Evolutionary conservation across 2,113 vertebrate genomes (phyloP), one percentile per base, ranked within the genome.

Genomic region (Salminus brasiliensis): DNA sequence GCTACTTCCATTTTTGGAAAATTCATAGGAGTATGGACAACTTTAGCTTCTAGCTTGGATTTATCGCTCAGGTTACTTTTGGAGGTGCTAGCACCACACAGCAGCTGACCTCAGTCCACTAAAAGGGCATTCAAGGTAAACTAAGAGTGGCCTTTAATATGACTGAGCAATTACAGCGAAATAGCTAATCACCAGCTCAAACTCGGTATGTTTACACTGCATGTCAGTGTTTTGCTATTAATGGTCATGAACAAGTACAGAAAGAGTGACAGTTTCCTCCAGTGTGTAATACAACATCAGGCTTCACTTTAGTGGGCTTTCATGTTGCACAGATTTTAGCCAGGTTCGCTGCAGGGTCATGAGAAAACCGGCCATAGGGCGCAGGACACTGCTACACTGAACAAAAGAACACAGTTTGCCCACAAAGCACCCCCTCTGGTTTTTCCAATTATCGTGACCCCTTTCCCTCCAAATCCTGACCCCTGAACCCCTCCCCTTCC

Each of bases 391-490:
- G 87, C 94, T 94, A 94, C 94, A 90, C 86, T 87, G 93, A 87
- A 90, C 89, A 91, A 95, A 95, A 90, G 94, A 90, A 88, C 93
- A 92, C 90, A 94, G 90, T 92, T 91, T 89, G 85, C 74, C 67
- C 69, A 81, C 27, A 10, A 47, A 49, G 75, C 57, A 60, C 74
- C 82, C 67, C 79, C 85, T 86, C 89, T 87, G 81, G 72, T 85
- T 84, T 89, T 81, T 84, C 82, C 85, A 90, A 92, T 92, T 92
- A 93, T 87, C 41, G 23, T 79, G 83, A 89, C 90, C 88, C 87
- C 80, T 88, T 87, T 85, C 86, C 88, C 88, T 43, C 81, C 85
- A 86, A 88, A 92, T 91, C 87, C 89, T 87, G 90, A 92, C 89
- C 91, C 88, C 84, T 91, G 88, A 85, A 81, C 87, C 86, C 85